phyloP scores from a whole-genome alignment of 2,888 invertebrate species.

The Leucoma salicis region DNA sequence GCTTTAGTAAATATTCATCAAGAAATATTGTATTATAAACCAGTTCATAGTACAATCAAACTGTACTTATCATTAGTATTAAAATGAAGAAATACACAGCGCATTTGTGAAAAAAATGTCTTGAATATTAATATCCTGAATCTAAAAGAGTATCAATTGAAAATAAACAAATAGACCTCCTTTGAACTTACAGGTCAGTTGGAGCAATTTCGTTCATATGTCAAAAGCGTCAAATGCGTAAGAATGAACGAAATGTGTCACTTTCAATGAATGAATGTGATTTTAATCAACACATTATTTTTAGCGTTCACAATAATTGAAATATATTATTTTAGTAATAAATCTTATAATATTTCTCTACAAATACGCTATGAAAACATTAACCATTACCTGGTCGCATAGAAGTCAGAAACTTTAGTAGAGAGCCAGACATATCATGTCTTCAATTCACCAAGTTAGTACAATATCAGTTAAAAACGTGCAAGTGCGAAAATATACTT shows the following conservation, averaged over 20 bases:
- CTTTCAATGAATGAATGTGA: no score
- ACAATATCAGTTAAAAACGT: constrained; percentile 33
- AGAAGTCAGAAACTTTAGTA: constrained; percentile 35
- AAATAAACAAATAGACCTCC: no score
- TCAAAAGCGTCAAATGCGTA: no score
- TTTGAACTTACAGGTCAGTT: no score
- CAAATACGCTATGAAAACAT: background rate
- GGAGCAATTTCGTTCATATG: no score
- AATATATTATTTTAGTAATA: no score
- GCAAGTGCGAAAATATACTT: constrained; percentile 50
- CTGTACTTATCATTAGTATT: background rate
- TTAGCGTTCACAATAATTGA: no score
- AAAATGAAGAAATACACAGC: background rate
- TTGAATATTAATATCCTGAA: no score
- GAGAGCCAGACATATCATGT: constrained; percentile 81
- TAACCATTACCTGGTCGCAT: constrained; percentile 17
- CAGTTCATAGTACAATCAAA: background rate
- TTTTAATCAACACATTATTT: no score
- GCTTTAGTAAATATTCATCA: background rate
- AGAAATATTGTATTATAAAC: background rate
- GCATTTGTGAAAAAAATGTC: background rate
- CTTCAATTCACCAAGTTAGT: constrained; percentile 68
- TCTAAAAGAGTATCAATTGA: no score
- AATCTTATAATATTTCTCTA: background rate
- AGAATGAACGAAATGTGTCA: no score